A percentile compares a stretch with the other conserved stretches of the same genome.
These are phyloP conservation scores for Ligdia adustata DNA, from an alignment of 2,888 invertebrate genomes.

Conservation along the genomic window DNA sequence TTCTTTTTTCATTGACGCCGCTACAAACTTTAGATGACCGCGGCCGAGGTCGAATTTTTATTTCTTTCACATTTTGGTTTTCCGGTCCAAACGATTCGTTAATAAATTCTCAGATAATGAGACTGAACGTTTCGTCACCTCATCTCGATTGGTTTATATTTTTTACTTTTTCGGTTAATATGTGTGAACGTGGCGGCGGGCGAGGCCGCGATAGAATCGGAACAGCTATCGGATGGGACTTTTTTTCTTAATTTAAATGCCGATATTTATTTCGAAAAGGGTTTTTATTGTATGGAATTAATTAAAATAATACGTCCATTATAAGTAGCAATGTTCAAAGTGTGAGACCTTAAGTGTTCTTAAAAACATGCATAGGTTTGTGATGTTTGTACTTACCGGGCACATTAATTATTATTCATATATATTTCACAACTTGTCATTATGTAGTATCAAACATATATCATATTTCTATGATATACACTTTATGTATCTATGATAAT, in stretches of 20 bases:
- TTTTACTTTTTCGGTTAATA: constrained; percentile 73
- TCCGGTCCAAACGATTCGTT: constrained; percentile 83
- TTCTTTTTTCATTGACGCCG: constrained; percentile 83
- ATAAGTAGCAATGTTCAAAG: constrained; percentile 3
- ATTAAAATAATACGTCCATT: constrained; percentile 26
- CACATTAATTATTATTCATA: too few relatives aligned
- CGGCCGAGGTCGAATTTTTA: constrained; percentile 83
- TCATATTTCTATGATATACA: too few relatives aligned
- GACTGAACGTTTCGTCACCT: constrained; percentile 84
- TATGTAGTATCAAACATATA: too few relatives aligned
- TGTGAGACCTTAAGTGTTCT: too few relatives aligned
- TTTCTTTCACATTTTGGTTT: constrained; percentile 84
- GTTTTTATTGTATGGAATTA: constrained; percentile 18
- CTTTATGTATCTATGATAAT: too few relatives aligned
- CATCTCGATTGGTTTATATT: constrained; percentile 80
- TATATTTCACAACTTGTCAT: too few relatives aligned
- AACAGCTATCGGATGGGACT: constrained; percentile 68
- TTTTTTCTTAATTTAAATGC: constrained; percentile 80
- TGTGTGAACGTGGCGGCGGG: constrained; percentile 80
- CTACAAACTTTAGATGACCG: constrained; percentile 80
- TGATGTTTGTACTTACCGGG: too few relatives aligned
- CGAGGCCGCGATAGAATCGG: constrained; percentile 70
- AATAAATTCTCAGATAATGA: constrained; percentile 85
- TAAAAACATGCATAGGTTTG: too few relatives aligned
- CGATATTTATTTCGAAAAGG: constrained; percentile 69